These are phyloP conservation scores for Hafferia zeledoni DNA, from an alignment of 2,797 vertebrate species.

Conservation along the genomic window DNA sequence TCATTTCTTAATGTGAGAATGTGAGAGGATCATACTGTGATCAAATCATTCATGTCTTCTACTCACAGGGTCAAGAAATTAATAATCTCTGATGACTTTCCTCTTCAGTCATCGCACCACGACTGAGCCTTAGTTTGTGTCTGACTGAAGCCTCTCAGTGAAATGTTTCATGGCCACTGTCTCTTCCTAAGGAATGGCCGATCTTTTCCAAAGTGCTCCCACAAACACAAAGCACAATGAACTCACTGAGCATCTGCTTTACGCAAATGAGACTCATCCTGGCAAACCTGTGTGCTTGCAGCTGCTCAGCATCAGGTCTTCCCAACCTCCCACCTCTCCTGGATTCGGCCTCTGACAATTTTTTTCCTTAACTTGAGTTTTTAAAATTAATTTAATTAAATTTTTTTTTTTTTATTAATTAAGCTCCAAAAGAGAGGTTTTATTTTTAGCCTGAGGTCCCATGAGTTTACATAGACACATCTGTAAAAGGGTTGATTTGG, in stretches of 20 bases:
- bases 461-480: neutral
- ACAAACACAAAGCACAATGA: neutral
- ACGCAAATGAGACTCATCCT: neutral
- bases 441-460: neutral
- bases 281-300: neutral
- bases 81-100: neutral
- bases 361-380: neutral
- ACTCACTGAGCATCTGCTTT: neutral
- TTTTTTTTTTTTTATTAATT: neutral
- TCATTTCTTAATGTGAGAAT: slow-evolving; percentile 31
- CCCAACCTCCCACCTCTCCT: neutral
- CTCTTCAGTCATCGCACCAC: neutral
- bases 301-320: neutral
- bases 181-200: neutral
- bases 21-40: slow-evolving; percentile 4
- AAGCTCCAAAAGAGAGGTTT: neutral
- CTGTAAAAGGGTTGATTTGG: neutral
- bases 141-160: neutral
- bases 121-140: neutral
- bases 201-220: neutral
- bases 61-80: neutral
- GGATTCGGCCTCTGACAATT: neutral
- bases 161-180: neutral
- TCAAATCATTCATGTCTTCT: slow-evolving; percentile 30
- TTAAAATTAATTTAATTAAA: neutral